These are phyloP conservation scores for Oreochromis grahami DNA, from an alignment of 2,797 vertebrate genomes.

Conservation along the genomic window DNA sequence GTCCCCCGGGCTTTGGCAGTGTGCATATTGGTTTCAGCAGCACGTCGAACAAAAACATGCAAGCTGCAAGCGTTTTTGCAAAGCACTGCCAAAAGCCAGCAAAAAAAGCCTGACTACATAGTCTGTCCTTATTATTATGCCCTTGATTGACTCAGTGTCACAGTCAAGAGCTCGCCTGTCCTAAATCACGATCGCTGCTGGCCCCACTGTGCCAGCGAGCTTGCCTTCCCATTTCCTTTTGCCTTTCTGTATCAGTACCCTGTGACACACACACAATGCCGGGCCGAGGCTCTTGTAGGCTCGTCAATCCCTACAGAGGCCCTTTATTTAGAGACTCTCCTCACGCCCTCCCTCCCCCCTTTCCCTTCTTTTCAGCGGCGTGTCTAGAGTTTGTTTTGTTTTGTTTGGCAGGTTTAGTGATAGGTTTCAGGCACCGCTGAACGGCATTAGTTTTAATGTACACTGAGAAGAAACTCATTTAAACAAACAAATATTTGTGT, in stretches of 20 bases:
- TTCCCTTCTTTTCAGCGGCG: slow-evolving; percentile 15
- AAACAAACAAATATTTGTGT: background rate
- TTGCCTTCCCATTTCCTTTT: slow-evolving; percentile 39
- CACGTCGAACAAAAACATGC: slow-evolving; percentile 48
- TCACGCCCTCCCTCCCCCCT: background rate
- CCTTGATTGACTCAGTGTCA: slow-evolving; percentile 64
- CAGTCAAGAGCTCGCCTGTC: slow-evolving; percentile 50
- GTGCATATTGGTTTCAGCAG: slow-evolving; percentile 33
- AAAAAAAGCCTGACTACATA: slow-evolving; percentile 44
- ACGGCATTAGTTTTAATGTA: background rate
- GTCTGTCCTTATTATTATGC: slow-evolving; percentile 58
- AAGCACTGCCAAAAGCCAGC: slow-evolving; percentile 46
- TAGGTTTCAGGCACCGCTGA: background rate
- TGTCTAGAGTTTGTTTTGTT: slow-evolving; percentile 29
- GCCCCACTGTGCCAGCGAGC: slow-evolving; percentile 39
- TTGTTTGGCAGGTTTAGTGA: background rate
- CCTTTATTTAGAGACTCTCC: slow-evolving; percentile 40
- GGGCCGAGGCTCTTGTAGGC: slow-evolving; percentile 60
- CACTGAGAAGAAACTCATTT: background rate
- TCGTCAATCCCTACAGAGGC: slow-evolving; percentile 51
- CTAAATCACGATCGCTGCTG: slow-evolving; percentile 52
- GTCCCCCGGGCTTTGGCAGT: slow-evolving; percentile 33
- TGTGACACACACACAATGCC: slow-evolving; percentile 77
- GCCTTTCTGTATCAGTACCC: slow-evolving; percentile 65
- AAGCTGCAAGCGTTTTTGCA: slow-evolving; percentile 39